Base-by-base conservation (phyloP, 2,797 vertebrate species). In the Sciurus carolinensis region DNA sequence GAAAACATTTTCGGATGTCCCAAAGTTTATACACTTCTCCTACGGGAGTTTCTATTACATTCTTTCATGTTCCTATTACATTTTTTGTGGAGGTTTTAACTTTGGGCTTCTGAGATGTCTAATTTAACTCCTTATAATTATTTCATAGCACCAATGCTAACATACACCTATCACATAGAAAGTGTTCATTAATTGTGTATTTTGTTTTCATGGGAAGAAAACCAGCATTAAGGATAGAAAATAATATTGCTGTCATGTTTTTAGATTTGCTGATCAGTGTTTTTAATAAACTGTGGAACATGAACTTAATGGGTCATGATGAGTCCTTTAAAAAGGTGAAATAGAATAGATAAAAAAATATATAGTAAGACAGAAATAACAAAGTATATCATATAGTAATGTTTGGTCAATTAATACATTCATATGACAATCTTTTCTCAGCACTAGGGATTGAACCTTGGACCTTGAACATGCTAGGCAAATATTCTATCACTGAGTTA, bases 161-260 rank as follows among this genome's bases (percentile, higher is more conserved):
- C 14, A 83, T 14, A 66, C 5, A 73, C 6, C 44, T 91, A 85
- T 1, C 36, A 71, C 44, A 69, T 20, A 54, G 73, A 72, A 85
- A 73, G 80, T 69, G 73, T 36, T 52, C 64, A 72, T n/a, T 64
- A 72, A 44, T 86, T 82, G 18, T 33, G 72, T 64, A 77, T 33
- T 20, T 50, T 62, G 13, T 72, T 93, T 94, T 44, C 12, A 13
- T 30, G 10, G 20, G n/a, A 33, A 57, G 54, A 81, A 69, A 71
- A 50, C 33, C n/a, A 80, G 50, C 93, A 83, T 87, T 59, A 87
- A 95, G n/a, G 3, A 87, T 50, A 82, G 12, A 64, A 94, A 93
- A 93, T n/a, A 83, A 83, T 72, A 95, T 36, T 57, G 3, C 26
- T 92, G 67, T 64, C 11, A 50, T 7, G 2, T 54, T 82, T 26